Conservation (phyloP, 2,797 vertebrate species). For the Craterocephalus amniculus region DNA sequence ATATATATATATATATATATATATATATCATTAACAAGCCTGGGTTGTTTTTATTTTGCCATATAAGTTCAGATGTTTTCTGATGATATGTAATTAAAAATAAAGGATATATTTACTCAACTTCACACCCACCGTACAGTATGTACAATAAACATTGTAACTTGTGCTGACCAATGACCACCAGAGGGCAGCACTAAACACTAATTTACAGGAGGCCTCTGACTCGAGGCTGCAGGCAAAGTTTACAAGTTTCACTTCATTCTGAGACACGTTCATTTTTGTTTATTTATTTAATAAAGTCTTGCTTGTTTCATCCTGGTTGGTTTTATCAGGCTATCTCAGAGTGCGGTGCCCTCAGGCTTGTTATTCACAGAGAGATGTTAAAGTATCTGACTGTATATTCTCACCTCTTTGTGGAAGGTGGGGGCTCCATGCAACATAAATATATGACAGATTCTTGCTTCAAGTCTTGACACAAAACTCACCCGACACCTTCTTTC, state of each 20-base stretch:
- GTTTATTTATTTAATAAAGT: background rate
- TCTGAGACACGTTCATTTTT: background rate
- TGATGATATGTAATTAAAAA: background rate
- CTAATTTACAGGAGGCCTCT: background rate
- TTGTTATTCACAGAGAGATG: conserved; percentile 26
- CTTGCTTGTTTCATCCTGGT: background rate
- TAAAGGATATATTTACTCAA: background rate
- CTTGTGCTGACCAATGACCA: conserved; percentile 1
- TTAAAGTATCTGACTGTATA: conserved; percentile 29
- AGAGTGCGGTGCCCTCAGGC: conserved; percentile 4
- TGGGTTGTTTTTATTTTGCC: no score
- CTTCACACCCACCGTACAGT: no score
- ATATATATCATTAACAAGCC: no score
- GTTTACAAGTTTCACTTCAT: no score
- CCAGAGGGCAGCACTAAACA: conserved; percentile 26
- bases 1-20: no score
- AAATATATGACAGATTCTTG: conserved; percentile 39
- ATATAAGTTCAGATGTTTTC: background rate
- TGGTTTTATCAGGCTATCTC: background rate
- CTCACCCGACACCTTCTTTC: background rate
- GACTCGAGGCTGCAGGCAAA: no score
- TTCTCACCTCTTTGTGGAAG: conserved; percentile 36
- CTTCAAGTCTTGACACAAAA: conserved; percentile 2
- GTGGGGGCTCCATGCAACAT: conserved; percentile 18
- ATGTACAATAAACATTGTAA: background rate